phyloP scores from a whole-genome alignment of 2,888 invertebrate species.

The Chrysina gloriosa region DNA sequence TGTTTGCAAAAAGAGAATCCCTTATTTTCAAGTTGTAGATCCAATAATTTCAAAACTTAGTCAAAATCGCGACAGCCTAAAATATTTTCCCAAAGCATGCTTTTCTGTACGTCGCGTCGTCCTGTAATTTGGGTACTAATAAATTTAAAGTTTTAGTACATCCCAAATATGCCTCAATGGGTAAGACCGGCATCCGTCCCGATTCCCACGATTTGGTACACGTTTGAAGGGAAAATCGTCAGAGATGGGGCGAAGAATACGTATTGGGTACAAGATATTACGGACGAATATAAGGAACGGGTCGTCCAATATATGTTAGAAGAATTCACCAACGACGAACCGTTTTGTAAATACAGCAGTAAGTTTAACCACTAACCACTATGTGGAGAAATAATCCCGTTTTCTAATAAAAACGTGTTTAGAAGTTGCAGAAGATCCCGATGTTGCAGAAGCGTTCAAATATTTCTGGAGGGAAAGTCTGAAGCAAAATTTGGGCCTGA shows the following conservation, averaged over 20 bases:
- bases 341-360: slow-evolving; percentile 67
- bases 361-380: slow-evolving; percentile 36
- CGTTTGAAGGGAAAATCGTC: slow-evolving; percentile 60
- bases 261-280: slow-evolving; percentile 68
- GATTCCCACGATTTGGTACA: slow-evolving; percentile 64
- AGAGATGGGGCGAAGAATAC: slow-evolving; percentile 58
- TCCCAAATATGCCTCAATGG: slow-evolving; percentile 58
- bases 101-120: no score
- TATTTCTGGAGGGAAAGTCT: slow-evolving; percentile 49
- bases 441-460: slow-evolving; percentile 5
- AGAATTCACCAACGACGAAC: slow-evolving; percentile 67
- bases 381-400: background rate
- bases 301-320: slow-evolving; percentile 63
- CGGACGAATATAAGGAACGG: slow-evolving; percentile 63
- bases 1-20: no score
- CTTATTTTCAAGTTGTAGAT: no score
- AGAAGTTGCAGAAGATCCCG: slow-evolving; percentile 15
- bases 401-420: background rate
- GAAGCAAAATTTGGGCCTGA: slow-evolving; percentile 57
- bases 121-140: no score
- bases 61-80: no score
- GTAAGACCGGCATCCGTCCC: slow-evolving; percentile 62
- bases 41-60: no score
- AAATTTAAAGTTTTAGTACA: no score
- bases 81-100: no score